Conservation (phyloP, 1,140 invertebrate species). For the Drosophila orosa region DNA sequence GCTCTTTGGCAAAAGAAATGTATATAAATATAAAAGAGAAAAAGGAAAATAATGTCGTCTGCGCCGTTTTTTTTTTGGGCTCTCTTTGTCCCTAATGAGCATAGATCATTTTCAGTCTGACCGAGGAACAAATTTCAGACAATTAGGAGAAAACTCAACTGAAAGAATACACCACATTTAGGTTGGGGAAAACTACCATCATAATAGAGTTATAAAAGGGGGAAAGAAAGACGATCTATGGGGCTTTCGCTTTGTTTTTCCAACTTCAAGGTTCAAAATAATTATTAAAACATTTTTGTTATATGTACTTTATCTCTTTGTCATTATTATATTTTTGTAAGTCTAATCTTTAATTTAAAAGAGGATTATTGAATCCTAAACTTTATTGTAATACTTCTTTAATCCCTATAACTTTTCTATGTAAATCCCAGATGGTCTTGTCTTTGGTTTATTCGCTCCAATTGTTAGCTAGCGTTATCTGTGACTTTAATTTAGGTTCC, state of each 20-base stretch:
- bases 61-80: slow-evolving; percentile 15
- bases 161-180: slow-evolving; percentile 14
- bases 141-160: slow-evolving; percentile 61
- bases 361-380: background rate
- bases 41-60: slow-evolving; percentile 58
- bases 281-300: background rate
- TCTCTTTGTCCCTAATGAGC: slow-evolving; percentile 61
- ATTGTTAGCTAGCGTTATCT: slow-evolving; percentile 20
- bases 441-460: background rate
- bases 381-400: background rate
- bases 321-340: background rate
- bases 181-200: slow-evolving; percentile 8
- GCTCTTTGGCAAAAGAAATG: slow-evolving; percentile 10
- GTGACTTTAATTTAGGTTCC: slow-evolving; percentile 22
- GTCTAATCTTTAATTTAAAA: background rate
- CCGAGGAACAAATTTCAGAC: slow-evolving; percentile 65
- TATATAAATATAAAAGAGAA: background rate
- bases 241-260: slow-evolving; percentile 22
- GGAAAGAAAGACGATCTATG: background rate
- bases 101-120: slow-evolving; percentile 62
- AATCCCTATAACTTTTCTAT: slow-evolving; percentile 1
- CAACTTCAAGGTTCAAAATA: background rate
- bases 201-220: slow-evolving; percentile 29
- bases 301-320: background rate
- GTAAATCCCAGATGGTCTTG: background rate